These are phyloP conservation scores for Pseudochaenichthys georgianus DNA, from an alignment of 2,797 vertebrate species.

Conservation along the genomic window DNA sequence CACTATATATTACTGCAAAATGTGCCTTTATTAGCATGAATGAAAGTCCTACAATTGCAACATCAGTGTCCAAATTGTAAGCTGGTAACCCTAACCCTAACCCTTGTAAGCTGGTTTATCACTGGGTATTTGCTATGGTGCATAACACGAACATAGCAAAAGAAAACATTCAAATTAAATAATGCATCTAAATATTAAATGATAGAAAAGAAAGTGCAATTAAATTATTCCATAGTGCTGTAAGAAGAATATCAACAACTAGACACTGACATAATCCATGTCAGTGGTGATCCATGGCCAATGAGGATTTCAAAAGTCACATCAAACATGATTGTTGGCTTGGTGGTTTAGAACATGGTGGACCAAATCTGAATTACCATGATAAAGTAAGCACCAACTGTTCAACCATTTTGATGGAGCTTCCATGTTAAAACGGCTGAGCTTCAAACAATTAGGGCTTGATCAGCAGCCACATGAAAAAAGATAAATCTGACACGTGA, in stretches of 20 bases:
- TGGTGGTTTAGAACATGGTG: background rate
- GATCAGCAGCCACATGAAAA: background rate
- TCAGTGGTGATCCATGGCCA: too few relatives aligned
- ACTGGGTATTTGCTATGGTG: too few relatives aligned
- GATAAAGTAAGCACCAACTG: conserved; percentile 6
- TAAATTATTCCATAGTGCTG: too few relatives aligned
- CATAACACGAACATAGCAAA: too few relatives aligned
- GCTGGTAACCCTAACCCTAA: too few relatives aligned
- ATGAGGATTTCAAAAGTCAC: background rate
- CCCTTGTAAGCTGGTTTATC: too few relatives aligned
- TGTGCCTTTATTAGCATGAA: background rate
- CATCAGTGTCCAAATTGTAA: background rate
- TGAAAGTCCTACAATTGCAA: background rate
- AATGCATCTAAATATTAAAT: too few relatives aligned
- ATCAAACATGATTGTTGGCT: background rate
- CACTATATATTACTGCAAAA: too few relatives aligned
- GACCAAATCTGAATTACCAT: background rate
- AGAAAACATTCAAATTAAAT: too few relatives aligned
- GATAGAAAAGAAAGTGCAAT: too few relatives aligned
- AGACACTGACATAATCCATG: too few relatives aligned
- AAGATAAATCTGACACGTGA: conserved; percentile 21
- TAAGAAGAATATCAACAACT: too few relatives aligned
- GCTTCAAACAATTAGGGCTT: background rate
- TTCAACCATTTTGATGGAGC: conserved; percentile 2
- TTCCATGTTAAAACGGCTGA: background rate